These are phyloP conservation scores for Amaurobius ferox DNA, from an alignment of 2,888 invertebrate species.

Conservation along the genomic window DNA sequence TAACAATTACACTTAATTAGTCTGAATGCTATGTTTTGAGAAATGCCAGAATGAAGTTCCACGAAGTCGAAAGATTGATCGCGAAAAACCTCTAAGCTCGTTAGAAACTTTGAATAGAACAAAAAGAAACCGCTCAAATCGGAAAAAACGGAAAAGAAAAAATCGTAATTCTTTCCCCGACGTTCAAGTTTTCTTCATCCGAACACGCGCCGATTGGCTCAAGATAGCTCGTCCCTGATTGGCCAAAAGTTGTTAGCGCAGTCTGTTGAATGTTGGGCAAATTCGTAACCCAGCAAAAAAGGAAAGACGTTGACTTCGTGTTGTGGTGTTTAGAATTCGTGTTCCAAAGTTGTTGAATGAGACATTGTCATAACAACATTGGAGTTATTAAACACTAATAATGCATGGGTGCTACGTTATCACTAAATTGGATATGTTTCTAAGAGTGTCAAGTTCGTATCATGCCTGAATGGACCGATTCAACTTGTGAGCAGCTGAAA, in stretches of 20 bases:
- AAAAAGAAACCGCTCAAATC: neutral
- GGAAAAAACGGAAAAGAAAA: slow-evolving; percentile 10
- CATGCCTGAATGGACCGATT: too few relatives aligned
- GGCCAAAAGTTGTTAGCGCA: slow-evolving; percentile 68
- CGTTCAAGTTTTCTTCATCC: slow-evolving; percentile 10
- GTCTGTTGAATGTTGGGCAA: slow-evolving; percentile 65
- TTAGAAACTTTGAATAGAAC: slow-evolving; percentile 12
- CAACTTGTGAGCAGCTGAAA: too few relatives aligned
- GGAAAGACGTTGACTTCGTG: slow-evolving; percentile 31
- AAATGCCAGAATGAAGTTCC: too few relatives aligned
- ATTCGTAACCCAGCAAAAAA: slow-evolving; percentile 34
- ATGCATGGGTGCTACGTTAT: too few relatives aligned
- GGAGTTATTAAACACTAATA: too few relatives aligned
- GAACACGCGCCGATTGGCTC: slow-evolving; percentile 22
- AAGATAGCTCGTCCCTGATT: slow-evolving; percentile 29
- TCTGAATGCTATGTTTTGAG: too few relatives aligned
- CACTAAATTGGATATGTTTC: too few relatives aligned
- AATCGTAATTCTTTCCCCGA: neutral
- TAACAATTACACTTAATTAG: too few relatives aligned
- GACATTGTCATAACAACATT: too few relatives aligned
- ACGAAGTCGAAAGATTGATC: too few relatives aligned
- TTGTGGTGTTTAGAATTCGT: neutral
- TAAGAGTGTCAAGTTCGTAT: too few relatives aligned
- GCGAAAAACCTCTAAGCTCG: too few relatives aligned
- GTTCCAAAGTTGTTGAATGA: neutral